Evolutionary conservation across 2,797 vertebrate genomes (phyloP), one percentile per base, ranked within the genome.

Genomic region (Tympanoctomys barrerae): DNA sequence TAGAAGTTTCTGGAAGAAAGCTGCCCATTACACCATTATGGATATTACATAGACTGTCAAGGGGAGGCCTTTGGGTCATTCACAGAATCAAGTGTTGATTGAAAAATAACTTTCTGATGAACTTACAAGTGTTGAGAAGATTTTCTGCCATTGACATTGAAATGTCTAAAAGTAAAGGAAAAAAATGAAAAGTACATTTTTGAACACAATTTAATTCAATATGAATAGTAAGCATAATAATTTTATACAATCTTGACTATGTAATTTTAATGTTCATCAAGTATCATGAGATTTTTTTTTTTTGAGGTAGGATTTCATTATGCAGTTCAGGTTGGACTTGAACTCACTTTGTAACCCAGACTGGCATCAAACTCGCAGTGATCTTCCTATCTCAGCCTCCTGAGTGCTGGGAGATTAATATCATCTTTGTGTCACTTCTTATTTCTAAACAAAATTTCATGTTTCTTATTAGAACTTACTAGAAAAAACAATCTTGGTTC

Each of bases 91-190:
- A 42, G 8, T 87, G 82, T 93, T 52, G 70, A 6, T 89, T 71
- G 82, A 92, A 89, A 46, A 96, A 83, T 70, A 94, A 61, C 6
- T 90, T 21, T 71, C 89, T 86, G 75, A 64, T 87, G 46, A 70
- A 98, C 98, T 98, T 98, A 98, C 98, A 98, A 75, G 96, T 98
- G 83, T 97, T 96, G 97, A 98, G 98, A 97, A 98, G 97, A 85
- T 97, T 97, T 98, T 98, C 98, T 96, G 98, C 98, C 92, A 73
- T 95, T 18, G 79, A 33, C 2, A 82, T 79, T 59, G 94, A 92
- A 85, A 98, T 52, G 89, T 88, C 98, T 98, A 94, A 96, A 98
- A 98, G 10, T 91, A 83, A 97, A 39, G 92, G 80, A 79, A 19
- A 93, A 87, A 88, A 88, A 64, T 97, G 87, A 96, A 96, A 96